Evolutionary conservation across 2,888 invertebrate species (phyloP), one percentile per base, ranked within the genome.

Genomic region (Drosophila austrosaltans): DNA sequence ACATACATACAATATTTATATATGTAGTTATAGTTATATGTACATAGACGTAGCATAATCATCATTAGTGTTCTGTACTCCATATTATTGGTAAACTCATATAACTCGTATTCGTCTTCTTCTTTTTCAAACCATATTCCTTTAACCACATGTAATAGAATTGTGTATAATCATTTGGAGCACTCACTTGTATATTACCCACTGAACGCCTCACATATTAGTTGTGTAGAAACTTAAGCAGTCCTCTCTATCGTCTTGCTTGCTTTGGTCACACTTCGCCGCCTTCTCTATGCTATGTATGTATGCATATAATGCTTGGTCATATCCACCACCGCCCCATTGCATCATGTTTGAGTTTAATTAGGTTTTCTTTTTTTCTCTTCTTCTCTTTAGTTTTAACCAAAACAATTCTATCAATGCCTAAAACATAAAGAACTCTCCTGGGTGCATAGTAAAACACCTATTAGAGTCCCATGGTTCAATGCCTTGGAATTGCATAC

Each of bases 351-450:
- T 62, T 71, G 53, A 62, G 62, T 57, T 54, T 83, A 83, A 82
- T 82, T 86, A 79, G 79, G 76, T 73, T 73, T 66, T 62, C 63
- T 65, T 63, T 73, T 16, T 0, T 16, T 16, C 16, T 16, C 16
- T 16, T 72, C 65, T 61, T 62, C 67, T 63, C 25, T 22, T 36
- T 10, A 10, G 36, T 8, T 36, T 36, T 36, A 36, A 57, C 36
- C 68, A 70, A 69, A 82, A 79, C 82, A 82, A 81, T 82, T 82
- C 83, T 79, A 82, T 82, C 86, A 82, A 82, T 86, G 79, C 75
- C 42, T 40, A 57, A 57, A 53, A 36, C 10, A 32, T 32, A 32
- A 4, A 54, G 53, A 40, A 25, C 59, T n/a, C 25, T 30, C 42
- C 74, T 86, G 82, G 72, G 66, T 72, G 72, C 72, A 66, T 28